Evolutionary conservation across 2,113 vertebrate species (phyloP), one percentile per base, ranked within the genome.

Genomic region (Petroica traversi): DNA sequence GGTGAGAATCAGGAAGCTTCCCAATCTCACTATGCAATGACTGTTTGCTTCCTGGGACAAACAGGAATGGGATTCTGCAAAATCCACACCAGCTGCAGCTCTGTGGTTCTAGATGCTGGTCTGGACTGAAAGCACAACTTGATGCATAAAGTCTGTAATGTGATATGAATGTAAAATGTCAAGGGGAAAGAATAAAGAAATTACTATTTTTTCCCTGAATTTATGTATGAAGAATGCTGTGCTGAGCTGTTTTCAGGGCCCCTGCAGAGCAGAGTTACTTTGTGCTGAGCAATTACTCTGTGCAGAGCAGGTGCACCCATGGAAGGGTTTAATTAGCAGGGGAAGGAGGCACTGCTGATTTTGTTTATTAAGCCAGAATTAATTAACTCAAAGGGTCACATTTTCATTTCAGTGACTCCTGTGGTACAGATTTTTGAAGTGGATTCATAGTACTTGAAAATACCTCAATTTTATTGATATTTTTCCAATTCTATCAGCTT

Each of bases 121-220:
- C 49, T 43, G 91, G 52, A n/a, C 78, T 88, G 54, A 91, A 93
- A 95, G 84, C 95, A 93, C 85, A 85, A 81, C n/a, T 75, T 83
- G 73, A 41, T 26, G 25, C 73, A 54, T 48, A 46, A 89, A 29
- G 77, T 89, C 94, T 97, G 91, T 91, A 92, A 92, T 40, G 7
- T 18, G 75, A 31, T 19, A 76, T 52, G 81, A 97, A 94, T 93
- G 92, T 88, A 59, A 68, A 77, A 57, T 38, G 54, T 59, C 8
- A 13, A 68, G 59, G 88, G 72, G 23, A 8, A 40, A 8, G 22
- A 19, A 3, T 16, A 8, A 15, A 5, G 24, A 15, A 22, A 8
- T 23, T 19, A 8, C n/a, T 20, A 23, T 38, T 84, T 71, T 58
- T 63, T 25, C 33, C 52, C 75, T 4, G 1, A 17, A 8, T 71